These are phyloP conservation scores for Lasaia peninsularis DNA, from an alignment of 1,140 invertebrate species.

Conservation along the genomic window DNA sequence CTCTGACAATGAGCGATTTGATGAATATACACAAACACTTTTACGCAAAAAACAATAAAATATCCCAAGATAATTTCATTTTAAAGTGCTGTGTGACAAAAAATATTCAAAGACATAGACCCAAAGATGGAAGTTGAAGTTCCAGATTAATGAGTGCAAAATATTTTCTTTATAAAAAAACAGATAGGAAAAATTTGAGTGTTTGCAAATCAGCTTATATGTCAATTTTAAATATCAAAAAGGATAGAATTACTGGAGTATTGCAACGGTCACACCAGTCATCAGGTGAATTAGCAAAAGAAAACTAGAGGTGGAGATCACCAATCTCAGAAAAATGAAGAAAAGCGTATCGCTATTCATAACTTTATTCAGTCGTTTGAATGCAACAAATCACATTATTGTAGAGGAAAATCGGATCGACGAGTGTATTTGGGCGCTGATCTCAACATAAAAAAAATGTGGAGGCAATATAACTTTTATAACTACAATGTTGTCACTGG, in stretches of 20 bases:
- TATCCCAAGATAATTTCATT: slow-evolving; percentile 8
- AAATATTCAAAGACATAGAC: slow-evolving; percentile 1
- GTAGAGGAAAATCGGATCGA: neutral
- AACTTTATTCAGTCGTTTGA: slow-evolving; percentile 7
- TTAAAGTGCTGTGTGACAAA: neutral
- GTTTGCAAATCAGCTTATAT: neutral
- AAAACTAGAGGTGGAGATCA: slow-evolving; percentile 9
- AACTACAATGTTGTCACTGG: slow-evolving; percentile 12
- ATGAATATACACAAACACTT: neutral
- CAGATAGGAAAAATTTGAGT: neutral
- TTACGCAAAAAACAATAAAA: neutral
- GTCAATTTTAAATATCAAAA: neutral
- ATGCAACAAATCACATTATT: neutral
- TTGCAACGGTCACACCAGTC: slow-evolving; percentile 9
- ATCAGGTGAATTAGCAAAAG: neutral
- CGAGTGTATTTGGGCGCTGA: neutral
- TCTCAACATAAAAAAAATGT: slow-evolving; percentile 12
- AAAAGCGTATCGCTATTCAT: neutral
- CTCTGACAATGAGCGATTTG: neutral
- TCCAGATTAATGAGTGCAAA: neutral
- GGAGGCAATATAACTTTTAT: slow-evolving; percentile 14
- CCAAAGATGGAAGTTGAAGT: neutral
- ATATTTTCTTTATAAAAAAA: neutral
- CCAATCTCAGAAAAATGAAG: neutral
- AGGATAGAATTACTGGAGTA: slow-evolving; percentile 7